phyloP scores from a whole-genome alignment of 2,113 vertebrate genomes.

The Ornithorhynchus anatinus region DNA sequence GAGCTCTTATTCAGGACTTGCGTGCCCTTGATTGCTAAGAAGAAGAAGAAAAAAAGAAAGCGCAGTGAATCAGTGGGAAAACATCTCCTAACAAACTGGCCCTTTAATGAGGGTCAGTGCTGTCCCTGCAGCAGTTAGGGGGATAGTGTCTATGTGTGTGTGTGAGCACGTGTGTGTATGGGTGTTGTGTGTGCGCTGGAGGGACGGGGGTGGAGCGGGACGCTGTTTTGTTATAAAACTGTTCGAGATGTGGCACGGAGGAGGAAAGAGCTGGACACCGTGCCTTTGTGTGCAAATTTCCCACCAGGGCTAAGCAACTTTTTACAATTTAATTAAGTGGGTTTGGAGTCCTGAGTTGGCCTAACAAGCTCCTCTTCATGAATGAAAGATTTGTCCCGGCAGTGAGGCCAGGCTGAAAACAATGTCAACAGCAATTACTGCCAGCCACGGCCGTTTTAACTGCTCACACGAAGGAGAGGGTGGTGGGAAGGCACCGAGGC shows the following conservation, averaged over 20 bases:
- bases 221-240: slow-evolving; percentile 55
- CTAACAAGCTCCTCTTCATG: slow-evolving; percentile 92
- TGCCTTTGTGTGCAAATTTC: slow-evolving; percentile 99
- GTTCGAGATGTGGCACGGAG: slow-evolving; percentile 25
- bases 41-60: slow-evolving; percentile 67
- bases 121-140: slow-evolving; percentile 49
- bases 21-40: slow-evolving; percentile 73
- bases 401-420: slow-evolving; percentile 79
- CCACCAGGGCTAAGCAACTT: slow-evolving; percentile 82
- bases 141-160: slow-evolving; percentile 54
- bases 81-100: slow-evolving; percentile 74
- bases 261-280: slow-evolving; percentile 70
- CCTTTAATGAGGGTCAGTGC: slow-evolving; percentile 83
- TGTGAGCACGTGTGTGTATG: too few species aligned
- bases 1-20: slow-evolving; percentile 77
- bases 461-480: slow-evolving; percentile 62
- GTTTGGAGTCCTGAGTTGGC: slow-evolving; percentile 78
- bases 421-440: slow-evolving; percentile 91
- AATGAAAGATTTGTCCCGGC: slow-evolving; percentile 96
- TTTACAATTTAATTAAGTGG: slow-evolving; percentile 95
- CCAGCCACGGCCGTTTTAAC: slow-evolving; percentile 67
- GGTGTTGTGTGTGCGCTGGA: slow-evolving; percentile 25
- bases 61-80: slow-evolving; percentile 81
- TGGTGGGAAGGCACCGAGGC: slow-evolving; percentile 25
- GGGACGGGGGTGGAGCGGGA: neutral